Evolutionary conservation across 1,140 invertebrate species (phyloP).

Genomic region (Prorops nasuta): DNA sequence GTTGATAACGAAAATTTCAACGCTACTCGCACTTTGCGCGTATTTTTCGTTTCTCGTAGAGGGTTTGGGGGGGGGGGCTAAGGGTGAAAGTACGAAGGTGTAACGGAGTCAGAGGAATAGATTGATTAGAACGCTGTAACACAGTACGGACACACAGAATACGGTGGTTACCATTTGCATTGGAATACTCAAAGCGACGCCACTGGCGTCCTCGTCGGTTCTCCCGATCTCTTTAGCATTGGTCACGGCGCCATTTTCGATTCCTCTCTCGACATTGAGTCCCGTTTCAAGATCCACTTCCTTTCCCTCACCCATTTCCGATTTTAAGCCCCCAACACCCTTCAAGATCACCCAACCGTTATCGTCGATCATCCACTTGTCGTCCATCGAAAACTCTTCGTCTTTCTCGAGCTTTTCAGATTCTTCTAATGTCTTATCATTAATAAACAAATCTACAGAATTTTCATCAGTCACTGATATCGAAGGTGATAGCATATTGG

Average conservation of each 20-base stretch:
- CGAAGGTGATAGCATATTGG: no score
- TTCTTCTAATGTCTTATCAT: not conserved
- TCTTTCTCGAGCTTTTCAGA: not conserved
- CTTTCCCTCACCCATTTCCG: constrained; percentile 38
- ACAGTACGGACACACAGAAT: constrained; percentile 55
- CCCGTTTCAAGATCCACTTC: constrained; percentile 35
- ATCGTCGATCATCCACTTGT: constrained; percentile 19
- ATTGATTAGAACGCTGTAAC: constrained; percentile 55
- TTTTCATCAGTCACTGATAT: not conserved
- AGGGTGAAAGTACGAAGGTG: no score
- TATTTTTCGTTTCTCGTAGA: no score
- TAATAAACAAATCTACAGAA: no score
- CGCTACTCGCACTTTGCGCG: no score
- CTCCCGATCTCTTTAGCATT: constrained; percentile 36
- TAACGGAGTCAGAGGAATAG: constrained; percentile 48
- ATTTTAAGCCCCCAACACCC: not conserved
- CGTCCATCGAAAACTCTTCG: constrained; percentile 10
- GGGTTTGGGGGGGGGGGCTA: no score
- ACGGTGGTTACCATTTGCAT: constrained; percentile 57
- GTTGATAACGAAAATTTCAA: no score
- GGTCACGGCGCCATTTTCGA: constrained; percentile 36
- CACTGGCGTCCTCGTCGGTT: constrained; percentile 31
- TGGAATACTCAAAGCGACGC: constrained; percentile 45
- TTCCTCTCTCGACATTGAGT: constrained; percentile 32
- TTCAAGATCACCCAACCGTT: constrained; percentile 29